A percentile compares a stretch with the other conserved stretches of the same genome.
Evolutionary conservation across 2,113 vertebrate genomes (phyloP).

Genomic region (Eptesicus fuscus): DNA sequence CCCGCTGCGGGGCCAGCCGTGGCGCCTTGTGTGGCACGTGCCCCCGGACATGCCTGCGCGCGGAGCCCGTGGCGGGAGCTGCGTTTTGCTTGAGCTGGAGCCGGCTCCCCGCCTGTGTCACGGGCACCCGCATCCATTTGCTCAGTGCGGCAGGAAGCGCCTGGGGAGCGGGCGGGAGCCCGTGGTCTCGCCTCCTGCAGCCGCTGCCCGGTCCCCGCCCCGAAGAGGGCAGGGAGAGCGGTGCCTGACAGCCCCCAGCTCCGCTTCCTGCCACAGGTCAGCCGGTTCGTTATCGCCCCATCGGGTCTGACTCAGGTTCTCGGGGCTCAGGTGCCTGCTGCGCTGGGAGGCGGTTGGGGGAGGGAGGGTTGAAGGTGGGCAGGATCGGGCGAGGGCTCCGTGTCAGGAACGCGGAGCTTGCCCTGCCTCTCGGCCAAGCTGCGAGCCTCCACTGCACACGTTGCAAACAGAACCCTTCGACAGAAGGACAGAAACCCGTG

Average conservation of each 20-base stretch:
- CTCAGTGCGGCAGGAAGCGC: fast-evolving
- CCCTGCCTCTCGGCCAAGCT: not conserved
- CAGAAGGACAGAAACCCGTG: not conserved
- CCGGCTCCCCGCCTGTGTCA: not conserved
- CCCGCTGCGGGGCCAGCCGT: not conserved
- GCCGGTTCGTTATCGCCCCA: not conserved
- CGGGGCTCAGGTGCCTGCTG: not conserved
- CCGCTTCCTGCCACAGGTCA: conserved; percentile 18
- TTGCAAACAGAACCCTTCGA: not conserved
- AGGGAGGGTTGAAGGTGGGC: too few species aligned
- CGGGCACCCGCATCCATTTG: too few species aligned
- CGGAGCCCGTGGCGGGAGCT: not conserved
- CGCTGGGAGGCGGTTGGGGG: not conserved
- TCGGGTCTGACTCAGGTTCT: not conserved
- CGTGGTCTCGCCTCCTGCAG: not conserved
- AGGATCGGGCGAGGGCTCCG: not conserved
- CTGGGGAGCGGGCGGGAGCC: not conserved
- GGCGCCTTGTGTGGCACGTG: not conserved
- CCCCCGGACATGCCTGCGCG: not conserved
- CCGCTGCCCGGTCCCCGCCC: too few species aligned
- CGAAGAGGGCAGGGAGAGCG: conserved; percentile 36
- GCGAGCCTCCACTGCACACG: fast-evolving
- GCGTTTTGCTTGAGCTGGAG: not conserved
- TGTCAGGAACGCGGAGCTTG: not conserved
- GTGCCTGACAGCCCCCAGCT: not conserved